Evolutionary conservation across 2,888 invertebrate genomes (phyloP).

Genomic region (Oligia strigilis): DNA sequence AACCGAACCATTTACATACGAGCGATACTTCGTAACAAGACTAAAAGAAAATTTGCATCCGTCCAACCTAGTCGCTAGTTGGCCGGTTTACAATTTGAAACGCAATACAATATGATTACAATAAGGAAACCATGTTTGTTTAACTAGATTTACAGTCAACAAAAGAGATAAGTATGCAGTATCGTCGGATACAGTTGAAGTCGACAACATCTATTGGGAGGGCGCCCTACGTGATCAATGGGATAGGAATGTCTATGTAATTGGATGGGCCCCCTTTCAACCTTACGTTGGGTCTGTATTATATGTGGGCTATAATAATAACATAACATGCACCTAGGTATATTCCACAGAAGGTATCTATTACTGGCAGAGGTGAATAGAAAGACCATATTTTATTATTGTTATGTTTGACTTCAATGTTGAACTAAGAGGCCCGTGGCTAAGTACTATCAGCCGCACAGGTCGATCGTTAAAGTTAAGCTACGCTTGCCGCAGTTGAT

Average conservation of each 20-base stretch:
- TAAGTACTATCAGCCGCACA: background rate
- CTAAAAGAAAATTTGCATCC: conserved; percentile 44
- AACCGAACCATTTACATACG: conserved; percentile 33
- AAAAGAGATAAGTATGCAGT: no score
- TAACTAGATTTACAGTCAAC: conserved; percentile 5
- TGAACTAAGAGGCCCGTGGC: background rate
- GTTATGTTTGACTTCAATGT: background rate
- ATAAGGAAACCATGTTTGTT: conserved; percentile 42
- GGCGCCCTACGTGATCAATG: conserved; percentile 68
- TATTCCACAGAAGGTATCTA: background rate
- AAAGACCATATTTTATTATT: background rate
- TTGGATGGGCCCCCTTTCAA: conserved; percentile 57
- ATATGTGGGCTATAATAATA: conserved; percentile 5
- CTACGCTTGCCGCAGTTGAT: background rate
- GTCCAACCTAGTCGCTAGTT: background rate
- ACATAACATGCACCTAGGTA: background rate
- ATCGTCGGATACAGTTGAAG: no score
- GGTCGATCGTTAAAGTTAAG: background rate
- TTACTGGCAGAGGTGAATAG: background rate
- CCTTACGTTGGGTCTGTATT: conserved; percentile 48
- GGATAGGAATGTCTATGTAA: conserved; percentile 61
- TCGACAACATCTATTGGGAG: conserved; percentile 1
- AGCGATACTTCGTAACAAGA: conserved; percentile 16
- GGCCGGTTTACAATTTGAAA: background rate
- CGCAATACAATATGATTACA: conserved; percentile 37